Percentiles rank a stretch among this genome's conserved stretches.
phyloP scores from a whole-genome alignment of 1,140 invertebrate genomes.

The Reticulitermes speratus region DNA sequence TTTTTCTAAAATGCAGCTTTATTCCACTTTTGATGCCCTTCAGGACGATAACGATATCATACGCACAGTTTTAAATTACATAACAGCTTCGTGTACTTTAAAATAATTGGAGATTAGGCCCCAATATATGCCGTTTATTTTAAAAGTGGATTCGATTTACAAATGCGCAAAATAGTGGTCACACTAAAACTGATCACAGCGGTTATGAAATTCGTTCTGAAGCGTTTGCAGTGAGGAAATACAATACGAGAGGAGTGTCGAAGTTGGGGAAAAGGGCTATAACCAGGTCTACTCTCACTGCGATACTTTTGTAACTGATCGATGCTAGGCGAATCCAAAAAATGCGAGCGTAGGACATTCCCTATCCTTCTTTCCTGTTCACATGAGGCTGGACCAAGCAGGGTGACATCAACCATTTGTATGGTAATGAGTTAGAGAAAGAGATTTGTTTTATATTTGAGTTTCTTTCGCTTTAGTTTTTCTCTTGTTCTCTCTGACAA shows the following conservation, averaged over 20 bases:
- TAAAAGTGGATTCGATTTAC: background rate
- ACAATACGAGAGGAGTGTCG: background rate
- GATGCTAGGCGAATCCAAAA: background rate
- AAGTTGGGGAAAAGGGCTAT: background rate
- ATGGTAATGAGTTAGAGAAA: background rate
- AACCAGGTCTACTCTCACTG: background rate
- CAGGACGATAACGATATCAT: too few relatives aligned
- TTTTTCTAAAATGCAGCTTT: too few relatives aligned
- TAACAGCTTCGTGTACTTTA: background rate
- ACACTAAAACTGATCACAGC: background rate
- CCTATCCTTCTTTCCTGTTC: background rate
- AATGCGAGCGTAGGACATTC: background rate
- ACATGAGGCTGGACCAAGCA: background rate
- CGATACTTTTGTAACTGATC: conserved; percentile 16
- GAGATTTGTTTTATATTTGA: background rate
- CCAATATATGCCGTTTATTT: background rate
- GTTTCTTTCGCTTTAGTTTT: background rate
- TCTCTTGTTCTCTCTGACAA: background rate
- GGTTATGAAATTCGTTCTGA: background rate
- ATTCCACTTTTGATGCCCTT: too few relatives aligned
- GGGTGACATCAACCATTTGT: background rate
- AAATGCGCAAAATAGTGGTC: background rate
- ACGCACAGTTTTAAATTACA: too few relatives aligned
- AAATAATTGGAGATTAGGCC: background rate
- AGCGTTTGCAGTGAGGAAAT: background rate